phyloP scores from a whole-genome alignment of 2,113 vertebrate genomes.

The Fregata magnificens region DNA sequence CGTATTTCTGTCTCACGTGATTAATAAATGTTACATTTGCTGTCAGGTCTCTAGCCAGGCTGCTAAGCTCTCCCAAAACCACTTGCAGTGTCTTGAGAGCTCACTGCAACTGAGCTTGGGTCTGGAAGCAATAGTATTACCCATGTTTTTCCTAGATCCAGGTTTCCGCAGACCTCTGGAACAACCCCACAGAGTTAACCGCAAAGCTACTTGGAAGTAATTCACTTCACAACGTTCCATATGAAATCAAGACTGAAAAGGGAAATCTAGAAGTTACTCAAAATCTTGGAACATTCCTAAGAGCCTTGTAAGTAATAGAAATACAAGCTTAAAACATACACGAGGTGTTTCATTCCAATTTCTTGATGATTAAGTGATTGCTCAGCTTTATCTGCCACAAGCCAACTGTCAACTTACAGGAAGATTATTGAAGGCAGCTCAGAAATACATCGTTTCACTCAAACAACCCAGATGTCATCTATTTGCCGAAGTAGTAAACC shows the following conservation, averaged over 20 bases:
- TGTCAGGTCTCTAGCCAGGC: background rate
- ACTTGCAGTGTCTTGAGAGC: background rate
- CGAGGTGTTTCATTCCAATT: slow-evolving; percentile 21
- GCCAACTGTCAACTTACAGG: background rate
- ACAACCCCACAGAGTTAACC: slow-evolving; percentile 14
- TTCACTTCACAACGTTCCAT: background rate
- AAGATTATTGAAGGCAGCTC: slow-evolving; percentile 29
- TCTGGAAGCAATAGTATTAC: slow-evolving; percentile 38
- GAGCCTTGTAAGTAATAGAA: background rate
- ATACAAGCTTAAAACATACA: slow-evolving; percentile 19
- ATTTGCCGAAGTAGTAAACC: background rate
- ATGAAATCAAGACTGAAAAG: background rate
- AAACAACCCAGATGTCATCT: slow-evolving; percentile 30
- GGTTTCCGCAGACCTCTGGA: slow-evolving; percentile 33
- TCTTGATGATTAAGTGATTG: slow-evolving; percentile 14
- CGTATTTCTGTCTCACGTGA: background rate
- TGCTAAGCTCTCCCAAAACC: background rate
- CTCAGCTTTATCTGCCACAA: slow-evolving; percentile 37
- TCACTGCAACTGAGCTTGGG: background rate
- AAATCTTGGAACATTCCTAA: background rate
- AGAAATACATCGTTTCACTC: background rate
- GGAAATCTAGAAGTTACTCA: background rate
- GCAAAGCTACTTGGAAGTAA: slow-evolving; percentile 1
- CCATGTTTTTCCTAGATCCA: background rate
- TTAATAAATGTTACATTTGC: background rate